Base-by-base conservation (phyloP, 2,888 invertebrate species). In the Ennomos fuscantarius region DNA sequence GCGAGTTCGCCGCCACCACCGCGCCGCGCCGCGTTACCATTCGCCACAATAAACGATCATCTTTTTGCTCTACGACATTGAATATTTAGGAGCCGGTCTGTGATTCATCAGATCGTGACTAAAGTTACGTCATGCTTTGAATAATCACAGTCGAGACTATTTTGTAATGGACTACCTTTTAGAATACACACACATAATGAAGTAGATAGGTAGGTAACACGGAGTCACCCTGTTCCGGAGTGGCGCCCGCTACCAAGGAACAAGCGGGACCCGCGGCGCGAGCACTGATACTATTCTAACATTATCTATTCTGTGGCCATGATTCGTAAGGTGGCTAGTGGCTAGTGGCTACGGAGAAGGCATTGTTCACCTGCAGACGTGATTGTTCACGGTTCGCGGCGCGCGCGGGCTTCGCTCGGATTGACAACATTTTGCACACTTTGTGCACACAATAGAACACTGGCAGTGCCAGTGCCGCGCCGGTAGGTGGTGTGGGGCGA, bases 331-430 rank as follows among this genome's bases (percentile, higher is more conserved):
- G 24, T 24, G 24, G 24, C 24, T 24, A 15, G 1, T 15, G 15
- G 15, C 24, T 24, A n/a, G 24, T 15, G 53, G 10, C 12, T 46
- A 12, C 15, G 12, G 33, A 11, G 62, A 55, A 64, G 64, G 47
- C 72, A 69, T 76, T 76, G 73, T 78, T 76, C 79, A 76, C 76
- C 73, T 76, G 76, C 67, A 76, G 73, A 72, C 73, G 60, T 55
- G 70, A 72, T 72, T 67, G 32, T 73, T 73, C 79, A 79, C 80
- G 79, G 72, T 78, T 70, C 66, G 68, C 60, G 42, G 53, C 50
- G 39, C 39, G 40, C 13, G 40, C 11, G 43, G 32, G 10, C 47
- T 37, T 24, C 24, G 41, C 37, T 9, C 55, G 36, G 3, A 31
- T 33, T 13, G 11, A 24, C 31, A 36, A 49, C 51, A 36, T 51